phyloP scores from a whole-genome alignment of 2,113 vertebrate species.

The Origma solitaria region DNA sequence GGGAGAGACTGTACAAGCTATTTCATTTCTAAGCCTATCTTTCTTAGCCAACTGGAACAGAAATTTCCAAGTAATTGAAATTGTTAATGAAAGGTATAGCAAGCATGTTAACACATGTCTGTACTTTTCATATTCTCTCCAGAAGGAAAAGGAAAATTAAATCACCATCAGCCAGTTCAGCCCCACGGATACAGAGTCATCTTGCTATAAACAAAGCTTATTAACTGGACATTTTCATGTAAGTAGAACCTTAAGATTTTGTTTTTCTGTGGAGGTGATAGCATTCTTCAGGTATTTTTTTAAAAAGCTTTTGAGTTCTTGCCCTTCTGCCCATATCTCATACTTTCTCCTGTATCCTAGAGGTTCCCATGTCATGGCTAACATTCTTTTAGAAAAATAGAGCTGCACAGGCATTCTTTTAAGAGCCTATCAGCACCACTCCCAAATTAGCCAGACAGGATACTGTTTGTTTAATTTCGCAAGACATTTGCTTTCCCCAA shows the following conservation, averaged over 20 bases:
- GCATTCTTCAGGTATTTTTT: neutral
- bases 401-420: neutral
- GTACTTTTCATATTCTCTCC: neutral
- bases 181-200: neutral
- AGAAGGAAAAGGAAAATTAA: neutral
- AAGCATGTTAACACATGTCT: neutral
- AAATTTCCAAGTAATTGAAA: neutral
- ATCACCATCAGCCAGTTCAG: neutral
- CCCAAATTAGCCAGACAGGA: constrained; percentile 16
- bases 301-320: neutral
- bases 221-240: neutral
- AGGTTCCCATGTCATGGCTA: neutral
- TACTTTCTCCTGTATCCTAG: neutral
- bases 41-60: constrained; percentile 10
- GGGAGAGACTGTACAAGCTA: neutral
- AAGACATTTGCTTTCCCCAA: constrained; percentile 4
- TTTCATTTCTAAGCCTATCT: neutral
- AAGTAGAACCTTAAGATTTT: neutral
- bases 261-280: neutral
- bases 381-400: constrained; percentile 27
- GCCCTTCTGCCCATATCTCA: neutral
- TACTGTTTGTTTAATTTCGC: neutral
- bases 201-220: neutral
- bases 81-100: neutral
- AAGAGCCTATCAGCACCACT: neutral